Evolutionary conservation across 2,888 invertebrate genomes (phyloP).

Genomic region (Crematogaster levior): DNA sequence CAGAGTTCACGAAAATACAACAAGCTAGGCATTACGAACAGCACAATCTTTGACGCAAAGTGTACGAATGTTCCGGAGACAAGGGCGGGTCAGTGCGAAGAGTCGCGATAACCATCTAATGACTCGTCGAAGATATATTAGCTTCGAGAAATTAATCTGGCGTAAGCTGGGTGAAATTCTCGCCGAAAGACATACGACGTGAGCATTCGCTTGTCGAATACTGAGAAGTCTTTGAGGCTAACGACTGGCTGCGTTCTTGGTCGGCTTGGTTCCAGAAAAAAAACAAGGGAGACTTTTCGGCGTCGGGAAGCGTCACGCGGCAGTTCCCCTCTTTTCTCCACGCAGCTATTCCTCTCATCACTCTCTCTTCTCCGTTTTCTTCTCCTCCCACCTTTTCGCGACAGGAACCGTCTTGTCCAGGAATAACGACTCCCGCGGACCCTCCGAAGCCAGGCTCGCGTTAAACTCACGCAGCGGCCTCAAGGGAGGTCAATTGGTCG

Average conservation of each 20-base stretch:
- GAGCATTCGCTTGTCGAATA: slow-evolving; percentile 65
- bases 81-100: slow-evolving; percentile 33
- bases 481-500: slow-evolving; percentile 76
- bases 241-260: slow-evolving; percentile 62
- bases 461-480: slow-evolving; percentile 72
- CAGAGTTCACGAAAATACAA: neutral
- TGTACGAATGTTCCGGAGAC: slow-evolving; percentile 20
- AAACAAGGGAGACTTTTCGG: slow-evolving; percentile 72
- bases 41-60: neutral
- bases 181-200: slow-evolving; percentile 59
- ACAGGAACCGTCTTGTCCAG: slow-evolving; percentile 67
- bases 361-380: slow-evolving; percentile 2
- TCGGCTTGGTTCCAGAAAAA: slow-evolving; percentile 70
- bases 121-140: slow-evolving; percentile 50
- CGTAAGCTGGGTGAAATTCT: slow-evolving; percentile 32
- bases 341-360: slow-evolving; percentile 20
- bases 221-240: slow-evolving; percentile 71
- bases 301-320: slow-evolving; percentile 63
- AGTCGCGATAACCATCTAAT: slow-evolving; percentile 41
- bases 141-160: slow-evolving; percentile 53
- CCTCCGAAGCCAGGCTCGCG: slow-evolving; percentile 71
- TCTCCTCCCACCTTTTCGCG: slow-evolving; percentile 24
- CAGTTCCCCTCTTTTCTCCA: neutral
- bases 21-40: slow-evolving; percentile 23
- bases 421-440: slow-evolving; percentile 74